Evolutionary conservation across 1,140 invertebrate genomes (phyloP).

Genomic region (Bombus waltoni): DNA sequence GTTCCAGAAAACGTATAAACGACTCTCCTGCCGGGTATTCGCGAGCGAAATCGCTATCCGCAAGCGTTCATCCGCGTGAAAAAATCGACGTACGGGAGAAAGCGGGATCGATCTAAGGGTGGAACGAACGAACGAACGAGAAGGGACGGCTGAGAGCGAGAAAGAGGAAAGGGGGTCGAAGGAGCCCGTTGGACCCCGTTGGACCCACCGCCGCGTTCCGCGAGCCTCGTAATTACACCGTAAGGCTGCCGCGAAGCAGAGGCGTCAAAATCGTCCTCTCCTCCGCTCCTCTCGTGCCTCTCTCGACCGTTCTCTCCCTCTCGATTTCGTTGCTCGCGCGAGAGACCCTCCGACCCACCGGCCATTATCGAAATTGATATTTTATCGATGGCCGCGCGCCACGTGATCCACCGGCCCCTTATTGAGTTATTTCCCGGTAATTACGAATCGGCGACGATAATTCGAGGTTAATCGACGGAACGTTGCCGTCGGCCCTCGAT

Average conservation of each 20-base stretch:
- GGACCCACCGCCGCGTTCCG: conserved; percentile 82
- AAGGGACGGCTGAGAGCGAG: background rate
- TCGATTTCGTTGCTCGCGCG: conserved; percentile 35
- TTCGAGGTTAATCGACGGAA: conserved; percentile 67
- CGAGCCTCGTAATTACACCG: conserved; percentile 81
- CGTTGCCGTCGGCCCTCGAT: conserved; percentile 38
- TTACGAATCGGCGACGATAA: conserved; percentile 79
- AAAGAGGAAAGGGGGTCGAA: conserved; percentile 34
- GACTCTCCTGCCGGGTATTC: background rate
- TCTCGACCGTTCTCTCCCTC: background rate
- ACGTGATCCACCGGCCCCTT: conserved; percentile 70
- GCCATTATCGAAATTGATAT: conserved; percentile 82
- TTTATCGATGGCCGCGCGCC: conserved; percentile 77
- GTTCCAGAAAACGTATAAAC: conserved; percentile 44
- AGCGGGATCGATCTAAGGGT: background rate
- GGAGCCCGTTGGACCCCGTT: conserved; percentile 65
- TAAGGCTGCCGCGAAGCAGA: conserved; percentile 75
- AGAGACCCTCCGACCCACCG: conserved; percentile 63
- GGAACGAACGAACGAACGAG: conserved; percentile 20
- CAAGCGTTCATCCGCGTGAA: background rate
- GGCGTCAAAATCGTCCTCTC: conserved; percentile 75
- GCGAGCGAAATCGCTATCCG: background rate
- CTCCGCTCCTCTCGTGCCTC: conserved; percentile 33
- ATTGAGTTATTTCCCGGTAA: conserved; percentile 81
- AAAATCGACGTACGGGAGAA: background rate